A percentile compares a stretch with the other conserved stretches of the same genome.
Conservation (phyloP, 2,113 vertebrate genomes). For the Ctenodactylus gundi region DNA sequence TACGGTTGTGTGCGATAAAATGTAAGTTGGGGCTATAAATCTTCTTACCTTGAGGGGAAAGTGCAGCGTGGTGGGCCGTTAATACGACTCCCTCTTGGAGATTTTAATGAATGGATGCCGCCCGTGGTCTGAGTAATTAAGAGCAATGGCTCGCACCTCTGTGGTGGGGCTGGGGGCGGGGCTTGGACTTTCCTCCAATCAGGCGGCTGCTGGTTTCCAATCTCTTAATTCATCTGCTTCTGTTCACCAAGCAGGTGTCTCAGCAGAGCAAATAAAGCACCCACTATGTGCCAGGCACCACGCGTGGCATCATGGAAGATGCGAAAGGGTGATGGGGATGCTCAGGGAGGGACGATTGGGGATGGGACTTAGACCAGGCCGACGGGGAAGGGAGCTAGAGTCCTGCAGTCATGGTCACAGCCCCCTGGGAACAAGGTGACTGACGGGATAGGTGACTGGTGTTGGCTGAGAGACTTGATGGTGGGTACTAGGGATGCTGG, state of each 20-base stretch:
- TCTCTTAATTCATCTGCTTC: not conserved
- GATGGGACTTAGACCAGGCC: not conserved
- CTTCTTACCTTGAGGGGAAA: conserved; percentile 81
- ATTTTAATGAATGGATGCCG: conserved; percentile 57
- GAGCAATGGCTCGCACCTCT: not conserved
- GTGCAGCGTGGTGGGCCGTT: conserved; percentile 64
- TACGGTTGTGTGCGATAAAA: conserved; percentile 80
- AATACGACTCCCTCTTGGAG: conserved; percentile 17
- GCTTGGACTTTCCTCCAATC: not conserved
- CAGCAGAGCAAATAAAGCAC: not conserved
- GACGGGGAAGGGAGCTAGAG: not conserved
- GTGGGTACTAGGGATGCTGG: not conserved
- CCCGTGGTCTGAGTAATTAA: not conserved
- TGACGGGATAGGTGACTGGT: not conserved
- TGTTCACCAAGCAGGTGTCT: not conserved
- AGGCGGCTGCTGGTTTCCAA: not conserved
- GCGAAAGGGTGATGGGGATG: rapidly evolving
- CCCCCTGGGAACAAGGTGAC: rapidly evolving
- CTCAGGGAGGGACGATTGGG: not conserved
- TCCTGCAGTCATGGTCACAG: not conserved
- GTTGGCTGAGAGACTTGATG: not conserved
- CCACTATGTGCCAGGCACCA: not conserved
- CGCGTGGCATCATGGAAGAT: not conserved
- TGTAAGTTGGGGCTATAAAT: conserved; percentile 80
- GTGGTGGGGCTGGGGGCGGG: rapidly evolving